phyloP scores from a whole-genome alignment of 2,797 vertebrate genomes.

The Botia kubotai region DNA sequence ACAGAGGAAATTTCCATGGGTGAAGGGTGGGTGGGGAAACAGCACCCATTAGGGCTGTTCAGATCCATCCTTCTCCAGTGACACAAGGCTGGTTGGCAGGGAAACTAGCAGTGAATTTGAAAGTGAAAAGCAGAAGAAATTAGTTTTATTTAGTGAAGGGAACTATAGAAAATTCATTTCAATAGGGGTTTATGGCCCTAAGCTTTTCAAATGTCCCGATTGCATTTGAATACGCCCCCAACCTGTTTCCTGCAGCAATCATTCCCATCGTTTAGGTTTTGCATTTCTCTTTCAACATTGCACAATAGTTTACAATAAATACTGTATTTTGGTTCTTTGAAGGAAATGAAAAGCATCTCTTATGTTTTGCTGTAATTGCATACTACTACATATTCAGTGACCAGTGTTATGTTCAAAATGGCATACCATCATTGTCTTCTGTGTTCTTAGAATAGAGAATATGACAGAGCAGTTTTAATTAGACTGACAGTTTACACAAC shows the following conservation, averaged over 20 bases:
- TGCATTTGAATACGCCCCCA: constrained; percentile 36
- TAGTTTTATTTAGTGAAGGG: constrained; percentile 33
- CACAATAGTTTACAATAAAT: too few relatives aligned
- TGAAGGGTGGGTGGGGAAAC: constrained; percentile 25
- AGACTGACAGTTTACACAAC: too few relatives aligned
- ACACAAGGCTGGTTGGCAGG: constrained; percentile 55
- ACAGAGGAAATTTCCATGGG: constrained; percentile 57
- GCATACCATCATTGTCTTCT: too few relatives aligned
- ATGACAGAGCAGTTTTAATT: too few relatives aligned
- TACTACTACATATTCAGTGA: too few relatives aligned
- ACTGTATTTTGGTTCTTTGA: too few relatives aligned
- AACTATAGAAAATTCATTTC: constrained; percentile 71
- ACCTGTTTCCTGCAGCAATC: constrained; percentile 19
- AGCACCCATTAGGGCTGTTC: constrained; percentile 62
- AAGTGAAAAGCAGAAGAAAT: constrained; percentile 69
- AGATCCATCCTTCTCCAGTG: constrained; percentile 62
- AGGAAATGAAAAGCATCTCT: too few relatives aligned
- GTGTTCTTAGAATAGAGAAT: too few relatives aligned
- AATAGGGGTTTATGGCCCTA: constrained; percentile 66
- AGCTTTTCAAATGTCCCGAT: constrained; percentile 61
- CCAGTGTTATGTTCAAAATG: too few relatives aligned
- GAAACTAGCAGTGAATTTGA: constrained; percentile 67
- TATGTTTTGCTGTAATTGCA: too few relatives aligned
- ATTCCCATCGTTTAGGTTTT: neutral
- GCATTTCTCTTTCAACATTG: too few relatives aligned